Base-by-base conservation (phyloP, 2,113 vertebrate species). In the Hemiprocne comata region DNA sequence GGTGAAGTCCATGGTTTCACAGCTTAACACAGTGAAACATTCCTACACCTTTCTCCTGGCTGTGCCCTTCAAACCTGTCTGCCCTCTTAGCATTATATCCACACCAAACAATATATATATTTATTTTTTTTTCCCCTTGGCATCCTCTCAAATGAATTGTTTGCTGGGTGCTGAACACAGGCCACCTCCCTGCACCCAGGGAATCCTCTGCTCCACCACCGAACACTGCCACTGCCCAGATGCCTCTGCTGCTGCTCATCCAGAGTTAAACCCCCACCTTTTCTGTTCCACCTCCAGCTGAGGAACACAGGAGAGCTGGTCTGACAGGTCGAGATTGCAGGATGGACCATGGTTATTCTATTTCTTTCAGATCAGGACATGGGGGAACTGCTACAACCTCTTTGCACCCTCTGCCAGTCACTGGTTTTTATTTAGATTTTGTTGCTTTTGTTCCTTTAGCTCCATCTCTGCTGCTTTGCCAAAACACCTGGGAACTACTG, bases 161-260 rank as follows among this genome's bases (percentile, higher is more conserved):
- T 42, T 42, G 40, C 40, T 21, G 92, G 42, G 36, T 29, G 67
- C 67, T 48, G 46, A 48, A 21, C 46, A 48, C 46, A 48, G 46
- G 18, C 46, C 58, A 31, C 40, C 25, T 48, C 58, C 67, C 13
- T 5, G 50, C 34, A 21, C 34, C 61, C 44, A 26, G 53, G 3
- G 2, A 42, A 13, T 17, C 58, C 42, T 42, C 26, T 1, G 1
- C 50, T 64, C n/a, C n/a, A 19, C 4, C 2, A 1, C 26, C 34
- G 29, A 60, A 36, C 24, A 5, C 51, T 20, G 34, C 11, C 85
- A 73, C 16, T 17, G 50, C 16, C 26, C 23, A n/a, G 17, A 36
- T 2, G 1, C 23, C 28, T 48, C 65, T 85, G 60, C 55, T 74
- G 48, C 48, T 76, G 69, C 78, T 77, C 40, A 16, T n/a, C 46